Evolutionary conservation across 2,888 invertebrate species (phyloP).

Genomic region (Apamea crenata): DNA sequence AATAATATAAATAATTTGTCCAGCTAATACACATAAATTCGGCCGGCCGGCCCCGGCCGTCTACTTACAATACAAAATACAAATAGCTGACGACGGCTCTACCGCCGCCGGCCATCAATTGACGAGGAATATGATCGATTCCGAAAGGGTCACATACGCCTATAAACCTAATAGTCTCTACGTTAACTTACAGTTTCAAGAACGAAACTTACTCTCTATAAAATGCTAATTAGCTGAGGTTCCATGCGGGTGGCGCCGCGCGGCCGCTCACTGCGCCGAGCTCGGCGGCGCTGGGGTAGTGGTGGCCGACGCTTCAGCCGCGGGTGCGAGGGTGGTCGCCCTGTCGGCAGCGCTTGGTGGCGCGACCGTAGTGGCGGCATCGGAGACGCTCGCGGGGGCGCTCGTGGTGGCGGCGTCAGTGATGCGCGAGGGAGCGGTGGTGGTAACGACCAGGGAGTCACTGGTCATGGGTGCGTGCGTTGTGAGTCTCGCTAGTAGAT

Average conservation of each 20-base stretch:
- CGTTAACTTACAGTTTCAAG: slow-evolving; percentile 86
- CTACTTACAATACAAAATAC: slow-evolving; percentile 77
- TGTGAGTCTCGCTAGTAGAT: slow-evolving; percentile 2
- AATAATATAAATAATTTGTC: slow-evolving; percentile 88
- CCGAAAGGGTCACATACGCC: slow-evolving; percentile 74
- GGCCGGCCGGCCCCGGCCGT: slow-evolving; percentile 75
- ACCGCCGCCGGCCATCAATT: slow-evolving; percentile 71
- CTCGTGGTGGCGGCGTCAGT: slow-evolving; percentile 3
- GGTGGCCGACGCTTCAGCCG: slow-evolving; percentile 1
- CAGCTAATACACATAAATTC: slow-evolving; percentile 83
- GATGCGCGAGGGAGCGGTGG: background rate
- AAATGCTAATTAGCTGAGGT: slow-evolving; percentile 88
- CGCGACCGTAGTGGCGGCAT: slow-evolving; percentile 1
- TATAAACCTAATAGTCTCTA: slow-evolving; percentile 87
- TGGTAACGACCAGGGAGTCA: slow-evolving; percentile 16
- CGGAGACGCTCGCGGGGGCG: background rate
- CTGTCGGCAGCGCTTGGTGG: background rate
- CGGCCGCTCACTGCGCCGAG: slow-evolving; percentile 60
- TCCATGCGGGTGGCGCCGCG: slow-evolving; percentile 73
- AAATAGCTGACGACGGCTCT: slow-evolving; percentile 64
- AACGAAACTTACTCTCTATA: slow-evolving; percentile 88
- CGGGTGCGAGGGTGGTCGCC: slow-evolving; percentile 1
- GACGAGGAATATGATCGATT: slow-evolving; percentile 74
- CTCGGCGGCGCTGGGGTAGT: slow-evolving; percentile 32
- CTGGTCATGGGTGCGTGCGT: slow-evolving; percentile 7